Base-by-base conservation (phyloP, 2,888 invertebrate species). In the Sylvicola cinctus region DNA sequence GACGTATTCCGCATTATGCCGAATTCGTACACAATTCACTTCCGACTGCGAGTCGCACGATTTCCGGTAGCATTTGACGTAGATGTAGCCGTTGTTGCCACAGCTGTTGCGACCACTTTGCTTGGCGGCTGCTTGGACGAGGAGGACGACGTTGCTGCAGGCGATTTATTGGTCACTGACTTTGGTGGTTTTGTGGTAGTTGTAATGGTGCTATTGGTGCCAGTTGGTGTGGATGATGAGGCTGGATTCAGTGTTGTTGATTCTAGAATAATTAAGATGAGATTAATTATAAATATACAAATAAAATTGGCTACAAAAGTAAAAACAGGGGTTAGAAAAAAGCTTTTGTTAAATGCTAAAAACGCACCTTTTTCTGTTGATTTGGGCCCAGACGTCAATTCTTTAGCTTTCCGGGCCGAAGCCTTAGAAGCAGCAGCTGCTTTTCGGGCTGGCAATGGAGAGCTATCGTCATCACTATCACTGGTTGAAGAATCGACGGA, bases 31-130 rank as follows among this genome's bases (percentile, higher is more conserved):
- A 31, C 16, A 30, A 35, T 41, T 42, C 42, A 46, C 40, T 47
- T 47, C 41, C 44, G 46, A 42, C 42, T 44, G 40, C 43, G 41
- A 16, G 42, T 42, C 40, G 42, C 38, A 31, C 44, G 38, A 32
- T 38, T 41, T 30, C 34, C 40, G 36, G n/a, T n/a, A n/a, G n/a
- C n/a, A n/a, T n/a, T n/a, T n/a, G 42, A 5, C 16, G 38, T 17
- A 33, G 31, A 11, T 28, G 34, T 40, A 28, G 31, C 27, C 26
- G 38, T 31, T n/a, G 36, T 37, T 8, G 17, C 23, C 26, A 27
- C 33, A 31, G 32, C 32, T 28, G 32, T 25, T 14, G 31, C 34
- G 33, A 32, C 37, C 25, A 29, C 29, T 29, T 13, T 26, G 31
- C 32, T 31, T 3, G 39, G 11, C 23, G 35, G 12, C 14, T 38